These are phyloP conservation scores for Gibbula magus DNA, from an alignment of 2,888 invertebrate genomes.

Conservation along the genomic window DNA sequence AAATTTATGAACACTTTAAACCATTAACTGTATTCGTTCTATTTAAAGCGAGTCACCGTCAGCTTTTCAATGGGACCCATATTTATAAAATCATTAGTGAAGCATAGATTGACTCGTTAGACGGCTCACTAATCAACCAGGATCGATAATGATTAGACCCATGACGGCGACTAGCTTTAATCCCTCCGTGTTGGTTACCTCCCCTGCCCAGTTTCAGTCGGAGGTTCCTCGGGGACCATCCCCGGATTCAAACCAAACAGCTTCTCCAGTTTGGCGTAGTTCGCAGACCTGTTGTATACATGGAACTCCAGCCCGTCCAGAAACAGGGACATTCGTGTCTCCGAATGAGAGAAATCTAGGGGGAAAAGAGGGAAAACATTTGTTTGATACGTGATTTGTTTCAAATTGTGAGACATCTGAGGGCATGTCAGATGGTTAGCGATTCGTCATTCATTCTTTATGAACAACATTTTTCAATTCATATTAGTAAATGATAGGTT, in stretches of 20 bases:
- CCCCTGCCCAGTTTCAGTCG: too few relatives aligned
- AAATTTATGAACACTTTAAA: too few relatives aligned
- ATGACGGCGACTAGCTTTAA: too few relatives aligned
- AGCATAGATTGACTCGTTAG: too few relatives aligned
- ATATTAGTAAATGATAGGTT: neutral
- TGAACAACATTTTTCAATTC: neutral
- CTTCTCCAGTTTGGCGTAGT: constrained; percentile 91
- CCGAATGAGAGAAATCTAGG: constrained; percentile 94
- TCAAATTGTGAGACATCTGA: neutral
- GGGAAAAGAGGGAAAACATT: neutral
- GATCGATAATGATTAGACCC: too few relatives aligned
- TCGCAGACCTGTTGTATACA: constrained; percentile 92
- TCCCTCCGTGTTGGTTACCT: too few relatives aligned
- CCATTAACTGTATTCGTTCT: too few relatives aligned
- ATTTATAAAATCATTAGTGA: too few relatives aligned
- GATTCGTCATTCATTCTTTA: neutral
- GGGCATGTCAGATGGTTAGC: neutral
- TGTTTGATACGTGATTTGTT: neutral
- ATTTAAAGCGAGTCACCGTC: too few relatives aligned
- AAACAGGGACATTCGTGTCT: constrained; percentile 79
- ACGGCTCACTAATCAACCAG: too few relatives aligned
- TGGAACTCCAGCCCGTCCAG: constrained; percentile 86
- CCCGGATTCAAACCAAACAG: constrained; percentile 89
- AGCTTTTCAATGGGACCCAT: too few relatives aligned
- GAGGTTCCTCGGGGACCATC: constrained; percentile 78